Evolutionary conservation across 2,113 vertebrate species (phyloP).

Genomic region (Malurus elegans): DNA sequence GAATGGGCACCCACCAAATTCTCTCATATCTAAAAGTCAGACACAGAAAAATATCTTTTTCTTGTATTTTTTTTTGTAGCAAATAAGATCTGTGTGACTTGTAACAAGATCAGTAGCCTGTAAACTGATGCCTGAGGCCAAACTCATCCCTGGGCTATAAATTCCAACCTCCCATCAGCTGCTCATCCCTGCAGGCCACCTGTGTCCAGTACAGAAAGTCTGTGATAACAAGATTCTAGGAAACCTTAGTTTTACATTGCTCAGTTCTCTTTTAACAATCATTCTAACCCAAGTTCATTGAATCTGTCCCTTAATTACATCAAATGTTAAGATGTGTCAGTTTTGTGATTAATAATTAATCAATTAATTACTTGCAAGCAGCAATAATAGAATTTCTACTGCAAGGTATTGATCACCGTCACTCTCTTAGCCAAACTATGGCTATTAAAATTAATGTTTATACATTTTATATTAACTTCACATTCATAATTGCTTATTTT

Average conservation of each 20-base stretch:
- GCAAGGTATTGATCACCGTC: neutral
- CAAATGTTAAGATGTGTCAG: neutral
- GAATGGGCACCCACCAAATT: neutral
- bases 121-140: neutral
- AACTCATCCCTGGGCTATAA: neutral
- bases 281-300: neutral
- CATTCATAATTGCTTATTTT: neutral
- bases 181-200: rapidly evolving
- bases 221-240: neutral
- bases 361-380: neutral
- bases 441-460: neutral
- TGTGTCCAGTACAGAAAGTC: neutral
- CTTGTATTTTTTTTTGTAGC: neutral
- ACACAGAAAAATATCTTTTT: neutral
- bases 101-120: neutral
- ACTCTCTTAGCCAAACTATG: neutral
- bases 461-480: neutral
- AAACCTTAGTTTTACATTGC: neutral
- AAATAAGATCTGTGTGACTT: neutral
- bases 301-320: neutral
- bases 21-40: neutral
- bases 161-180: rapidly evolving
- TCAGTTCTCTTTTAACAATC: neutral
- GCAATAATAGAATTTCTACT: neutral
- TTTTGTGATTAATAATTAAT: neutral